Evolutionary conservation across 2,113 vertebrate genomes (phyloP).

Genomic region (Elephantulus edwardii): DNA sequence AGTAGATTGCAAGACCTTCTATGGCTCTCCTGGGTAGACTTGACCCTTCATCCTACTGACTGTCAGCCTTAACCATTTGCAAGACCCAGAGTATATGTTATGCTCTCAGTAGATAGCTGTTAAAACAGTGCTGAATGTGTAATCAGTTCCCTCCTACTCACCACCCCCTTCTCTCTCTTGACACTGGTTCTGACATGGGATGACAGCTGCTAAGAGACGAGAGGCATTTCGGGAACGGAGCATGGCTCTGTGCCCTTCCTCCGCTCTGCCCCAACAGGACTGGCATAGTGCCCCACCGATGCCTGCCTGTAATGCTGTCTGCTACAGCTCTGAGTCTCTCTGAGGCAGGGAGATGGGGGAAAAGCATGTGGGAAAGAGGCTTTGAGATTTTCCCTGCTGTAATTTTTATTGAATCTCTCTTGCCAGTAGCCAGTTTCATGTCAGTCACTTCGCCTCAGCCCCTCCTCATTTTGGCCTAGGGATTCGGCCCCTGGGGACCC

Average conservation of each 20-base stretch:
- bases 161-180: neutral
- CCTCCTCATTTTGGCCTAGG: slow-evolving; percentile 34
- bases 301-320: slow-evolving; percentile 27
- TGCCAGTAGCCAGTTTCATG: neutral
- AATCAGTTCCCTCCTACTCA: neutral
- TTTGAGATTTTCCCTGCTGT: neutral
- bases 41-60: neutral
- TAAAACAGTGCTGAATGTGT: neutral
- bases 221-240: slow-evolving; percentile 52
- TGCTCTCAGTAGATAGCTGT: neutral
- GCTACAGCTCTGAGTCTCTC: neutral
- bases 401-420: neutral
- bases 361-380: neutral
- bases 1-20: neutral
- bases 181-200: slow-evolving; percentile 29
- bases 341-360: neutral
- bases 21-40: neutral
- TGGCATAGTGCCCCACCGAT: slow-evolving; percentile 55
- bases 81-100: neutral
- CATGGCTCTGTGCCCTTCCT: slow-evolving; percentile 37
- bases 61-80: neutral
- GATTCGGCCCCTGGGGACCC: slow-evolving; percentile 59
- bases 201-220: slow-evolving; percentile 67
- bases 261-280: neutral
- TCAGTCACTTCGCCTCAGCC: slow-evolving; percentile 16